phyloP scores from a whole-genome alignment of 2,888 invertebrate genomes.

The Glaucopsyche alexis region DNA sequence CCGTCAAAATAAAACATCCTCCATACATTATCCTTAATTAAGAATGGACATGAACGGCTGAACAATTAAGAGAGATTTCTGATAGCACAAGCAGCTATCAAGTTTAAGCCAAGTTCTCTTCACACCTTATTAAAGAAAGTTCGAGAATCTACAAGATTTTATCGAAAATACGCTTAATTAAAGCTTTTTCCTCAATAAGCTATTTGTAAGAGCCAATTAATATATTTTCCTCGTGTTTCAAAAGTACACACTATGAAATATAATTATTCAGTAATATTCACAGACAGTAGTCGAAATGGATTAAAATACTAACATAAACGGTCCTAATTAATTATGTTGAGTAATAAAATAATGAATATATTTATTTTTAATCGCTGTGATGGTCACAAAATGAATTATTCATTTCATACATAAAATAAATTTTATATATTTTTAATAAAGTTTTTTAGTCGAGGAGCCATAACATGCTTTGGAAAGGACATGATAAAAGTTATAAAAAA shows the following conservation, averaged over 20 bases:
- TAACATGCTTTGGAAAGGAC: neutral
- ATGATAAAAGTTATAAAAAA: too few species aligned
- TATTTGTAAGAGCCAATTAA: neutral
- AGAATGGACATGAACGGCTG: slow-evolving; percentile 68
- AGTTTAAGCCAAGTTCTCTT: slow-evolving; percentile 58
- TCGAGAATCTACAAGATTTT: slow-evolving; percentile 35
- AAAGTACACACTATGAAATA: neutral
- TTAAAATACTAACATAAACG: neutral
- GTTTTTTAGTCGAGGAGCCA: neutral
- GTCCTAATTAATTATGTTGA: neutral
- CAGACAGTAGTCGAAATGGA: neutral
- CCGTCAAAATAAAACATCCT: slow-evolving; percentile 59
- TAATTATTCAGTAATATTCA: neutral
- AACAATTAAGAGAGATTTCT: slow-evolving; percentile 75
- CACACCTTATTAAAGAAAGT: slow-evolving; percentile 65
- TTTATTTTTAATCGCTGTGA: neutral
- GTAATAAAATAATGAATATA: slow-evolving; percentile 19
- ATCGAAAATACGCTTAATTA: slow-evolving; percentile 17
- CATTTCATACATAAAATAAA: neutral
- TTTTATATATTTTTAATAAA: neutral
- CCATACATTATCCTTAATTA: slow-evolving; percentile 78
- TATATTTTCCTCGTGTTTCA: neutral
- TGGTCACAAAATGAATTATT: neutral
- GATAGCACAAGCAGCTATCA: slow-evolving; percentile 66
- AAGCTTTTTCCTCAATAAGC: neutral